Evolutionary conservation across 2,888 invertebrate genomes (phyloP).

Genomic region (Drosophila mettleri): DNA sequence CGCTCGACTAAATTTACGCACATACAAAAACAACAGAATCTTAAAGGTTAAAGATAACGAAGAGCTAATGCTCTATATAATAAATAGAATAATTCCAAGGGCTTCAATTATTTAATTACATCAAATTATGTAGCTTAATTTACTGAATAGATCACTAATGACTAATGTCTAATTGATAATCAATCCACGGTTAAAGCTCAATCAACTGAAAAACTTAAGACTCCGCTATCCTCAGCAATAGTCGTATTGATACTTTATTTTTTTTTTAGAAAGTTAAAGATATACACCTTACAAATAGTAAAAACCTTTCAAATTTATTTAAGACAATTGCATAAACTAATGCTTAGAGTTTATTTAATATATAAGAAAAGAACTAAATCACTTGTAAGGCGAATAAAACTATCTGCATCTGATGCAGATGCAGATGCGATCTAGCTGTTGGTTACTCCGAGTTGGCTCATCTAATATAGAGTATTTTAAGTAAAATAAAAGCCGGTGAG

Average conservation of each 20-base stretch:
- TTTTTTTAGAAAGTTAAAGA: too few species aligned
- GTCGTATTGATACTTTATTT: too few species aligned
- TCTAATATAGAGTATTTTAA: conserved; percentile 29
- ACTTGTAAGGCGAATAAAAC: neutral
- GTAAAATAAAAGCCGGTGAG: conserved; percentile 44
- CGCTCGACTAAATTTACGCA: conserved; percentile 66
- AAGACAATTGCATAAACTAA: too few species aligned
- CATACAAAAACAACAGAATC: conserved; percentile 17
- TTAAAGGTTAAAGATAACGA: neutral
- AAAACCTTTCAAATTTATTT: too few species aligned
- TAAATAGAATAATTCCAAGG: too few species aligned
- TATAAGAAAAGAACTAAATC: neutral
- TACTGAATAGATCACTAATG: neutral
- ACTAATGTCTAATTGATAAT: neutral
- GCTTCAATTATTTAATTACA: neutral
- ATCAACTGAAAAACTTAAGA: too few species aligned
- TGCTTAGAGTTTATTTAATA: neutral
- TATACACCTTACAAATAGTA: too few species aligned
- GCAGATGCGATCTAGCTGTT: neutral
- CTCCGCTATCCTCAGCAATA: too few species aligned
- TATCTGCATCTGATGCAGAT: neutral
- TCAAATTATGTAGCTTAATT: neutral
- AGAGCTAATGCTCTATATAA: conserved; percentile 25
- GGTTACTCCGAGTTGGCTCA: neutral
- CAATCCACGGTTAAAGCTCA: neutral